Conservation (phyloP, 2,113 vertebrate species). For the Eleginops maclovinus region DNA sequence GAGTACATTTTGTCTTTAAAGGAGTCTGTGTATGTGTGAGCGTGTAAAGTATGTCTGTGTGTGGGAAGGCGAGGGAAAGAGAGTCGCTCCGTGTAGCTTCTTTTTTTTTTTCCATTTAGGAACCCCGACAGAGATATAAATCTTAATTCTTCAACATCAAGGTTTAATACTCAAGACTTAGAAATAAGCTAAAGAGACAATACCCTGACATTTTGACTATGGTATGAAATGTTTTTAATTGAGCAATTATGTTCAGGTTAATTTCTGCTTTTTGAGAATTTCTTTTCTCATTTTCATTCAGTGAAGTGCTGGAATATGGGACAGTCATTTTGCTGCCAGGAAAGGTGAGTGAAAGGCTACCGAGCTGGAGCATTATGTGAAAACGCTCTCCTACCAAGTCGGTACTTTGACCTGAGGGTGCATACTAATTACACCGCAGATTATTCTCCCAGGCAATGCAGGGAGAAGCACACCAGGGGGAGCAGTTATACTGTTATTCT, state of each 20-base stretch:
- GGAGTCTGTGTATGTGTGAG: conserved; percentile 11
- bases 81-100: conserved; percentile 23
- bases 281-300: conserved; percentile 29
- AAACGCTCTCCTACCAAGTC: conserved; percentile 65
- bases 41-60: conserved; percentile 14
- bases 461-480: conserved; percentile 83
- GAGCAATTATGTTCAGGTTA: not conserved
- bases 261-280: not conserved
- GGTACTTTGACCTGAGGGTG: conserved; percentile 73
- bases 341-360: conserved; percentile 47
- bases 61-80: conserved; percentile 11
- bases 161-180: conserved; percentile 29
- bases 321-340: conserved; percentile 15
- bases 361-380: conserved; percentile 38
- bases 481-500: conserved; percentile 86
- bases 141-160: conserved; percentile 41
- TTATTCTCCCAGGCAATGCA: conserved; percentile 72
- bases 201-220: conserved; percentile 17
- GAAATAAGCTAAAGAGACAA: conserved; percentile 17
- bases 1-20: conserved; percentile 76
- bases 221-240: conserved; percentile 44
- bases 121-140: conserved; percentile 50
- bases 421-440: conserved; percentile 67
- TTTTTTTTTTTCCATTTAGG: conserved; percentile 24
- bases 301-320: not conserved